phyloP scores from a whole-genome alignment of 2,888 invertebrate genomes.

The Barypeithes pellucidus region DNA sequence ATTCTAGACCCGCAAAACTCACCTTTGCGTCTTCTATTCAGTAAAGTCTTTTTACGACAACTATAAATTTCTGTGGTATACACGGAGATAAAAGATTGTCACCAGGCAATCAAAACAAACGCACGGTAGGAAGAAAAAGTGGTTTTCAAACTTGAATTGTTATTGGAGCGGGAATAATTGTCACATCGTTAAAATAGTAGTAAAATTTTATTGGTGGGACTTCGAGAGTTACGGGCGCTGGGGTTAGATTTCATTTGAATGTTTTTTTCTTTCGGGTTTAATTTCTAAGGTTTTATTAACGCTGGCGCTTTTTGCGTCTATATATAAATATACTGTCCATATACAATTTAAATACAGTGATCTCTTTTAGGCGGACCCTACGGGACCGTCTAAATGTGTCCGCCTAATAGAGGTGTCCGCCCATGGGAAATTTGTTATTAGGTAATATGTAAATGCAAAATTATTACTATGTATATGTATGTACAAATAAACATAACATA shows the following conservation, averaged over 20 bases:
- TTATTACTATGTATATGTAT: too few relatives aligned
- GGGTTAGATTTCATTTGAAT: slow-evolving; percentile 17
- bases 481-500: too few relatives aligned
- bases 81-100: slow-evolving; percentile 42
- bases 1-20: slow-evolving; percentile 15
- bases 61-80: slow-evolving; percentile 39
- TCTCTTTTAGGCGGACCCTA: too few relatives aligned
- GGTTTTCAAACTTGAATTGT: slow-evolving; percentile 43
- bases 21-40: slow-evolving; percentile 29
- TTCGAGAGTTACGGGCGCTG: slow-evolving; percentile 3
- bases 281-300: neutral
- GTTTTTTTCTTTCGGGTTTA: neutral
- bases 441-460: too few relatives aligned
- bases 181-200: slow-evolving; percentile 40
- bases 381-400: too few relatives aligned
- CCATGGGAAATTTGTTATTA: too few relatives aligned
- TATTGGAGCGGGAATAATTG: slow-evolving; percentile 28
- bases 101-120: slow-evolving; percentile 42
- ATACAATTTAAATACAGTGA: too few relatives aligned
- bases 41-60: slow-evolving; percentile 35
- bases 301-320: too few relatives aligned
- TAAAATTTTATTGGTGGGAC: slow-evolving; percentile 37
- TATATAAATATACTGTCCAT: too few relatives aligned
- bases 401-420: too few relatives aligned
- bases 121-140: slow-evolving; percentile 44